Evolutionary conservation across 2,113 vertebrate genomes (phyloP), one percentile per base, ranked within the genome.

Genomic region (Chaetura pelagica): DNA sequence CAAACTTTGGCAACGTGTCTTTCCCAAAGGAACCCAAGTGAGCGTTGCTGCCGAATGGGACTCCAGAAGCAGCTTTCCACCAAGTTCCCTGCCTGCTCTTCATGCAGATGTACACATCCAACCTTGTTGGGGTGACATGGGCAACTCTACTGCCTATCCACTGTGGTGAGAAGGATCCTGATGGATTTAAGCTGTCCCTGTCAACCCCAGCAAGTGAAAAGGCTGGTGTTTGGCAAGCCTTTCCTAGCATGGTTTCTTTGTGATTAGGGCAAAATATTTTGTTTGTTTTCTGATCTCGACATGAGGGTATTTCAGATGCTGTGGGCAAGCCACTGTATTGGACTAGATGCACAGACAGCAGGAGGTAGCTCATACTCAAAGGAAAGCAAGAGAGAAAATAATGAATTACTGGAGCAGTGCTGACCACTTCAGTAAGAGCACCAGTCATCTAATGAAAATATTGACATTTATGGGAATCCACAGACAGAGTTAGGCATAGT

Each of bases 111-210:
- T 52, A 94, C 58, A 32, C 94, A 95, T 88, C 87, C 93, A 94
- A 15, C 69, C 55, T 84, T 4, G 2, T 48, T 87, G 67, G 74
- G 92, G 76, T 89, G 84, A 23, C 21, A 38, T 0, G 2, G 42
- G 59, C 61, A 62, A 17, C 29, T 34, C 51, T 75, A 11, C 46
- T 35, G 52, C 72, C 69, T 93, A 42, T 58, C 3, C 1, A 49
- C 59, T 6, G 63, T 20, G 34, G 84, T 3, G n/a, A 57, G 55
- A 59, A 49, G 71, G 82, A 94, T 93, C 55, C 57, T 64, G 52
- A 46, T 4, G 59, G 95, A 97, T 97, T 97, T 95, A 73, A 94
- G 81, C 84, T 95, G 94, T 96, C 94, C 64, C 84, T 91, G 59
- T 94, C 91, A 93, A 87, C 91, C 96, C 95, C 46, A 71, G 49